Evolutionary conservation across 2,113 vertebrate genomes (phyloP), one percentile per base, ranked within the genome.

Genomic region (Pituophis catenifer): DNA sequence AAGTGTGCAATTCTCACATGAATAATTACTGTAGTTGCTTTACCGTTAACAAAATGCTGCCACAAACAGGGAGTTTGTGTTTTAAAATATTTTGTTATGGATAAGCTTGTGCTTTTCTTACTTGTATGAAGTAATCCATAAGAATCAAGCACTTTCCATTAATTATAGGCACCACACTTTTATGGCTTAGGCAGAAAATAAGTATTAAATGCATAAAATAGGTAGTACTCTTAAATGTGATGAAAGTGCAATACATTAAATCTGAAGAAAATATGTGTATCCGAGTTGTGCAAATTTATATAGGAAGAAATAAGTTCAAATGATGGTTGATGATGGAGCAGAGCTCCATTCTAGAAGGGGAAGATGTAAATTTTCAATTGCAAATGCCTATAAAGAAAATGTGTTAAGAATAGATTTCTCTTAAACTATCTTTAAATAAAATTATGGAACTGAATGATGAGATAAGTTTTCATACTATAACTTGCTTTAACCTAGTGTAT

Each of bases 241-340:
- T 62, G 65, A 95, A 94, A 38, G 95, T 96, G 93, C 94, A 97
- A 97, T 97, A 97, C 96, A 70, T 94, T 92, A 54, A 95, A 95
- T 95, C 92, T 50, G 92, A 96, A 95, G 96, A 94, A 89, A 90
- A 93, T 94, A 96, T 95, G 95, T 96, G 95, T 94, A 95, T 95
- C 92, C 65, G 92, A 93, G 93, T 91, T 91, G 95, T 93, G 92
- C 54, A 91, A 11, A 94, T 90, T 48, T n/a, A 54, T 92, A 91
- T 93, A 70, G n/a, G 81, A 94, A 96, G 96, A 96, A 94, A 96
- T 91, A 94, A 92, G 92, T 88, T 94, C 23, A 91, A 93, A 96
- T 89, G 92, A 86, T 53, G 29, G 19, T 94, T 92, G 88, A 96
- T 97, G 94, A 93, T 94, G 92, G 90, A 94, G 91, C 95, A 93